phyloP scores from a whole-genome alignment of 2,888 invertebrate species.

The Pseudanteris insignis region DNA sequence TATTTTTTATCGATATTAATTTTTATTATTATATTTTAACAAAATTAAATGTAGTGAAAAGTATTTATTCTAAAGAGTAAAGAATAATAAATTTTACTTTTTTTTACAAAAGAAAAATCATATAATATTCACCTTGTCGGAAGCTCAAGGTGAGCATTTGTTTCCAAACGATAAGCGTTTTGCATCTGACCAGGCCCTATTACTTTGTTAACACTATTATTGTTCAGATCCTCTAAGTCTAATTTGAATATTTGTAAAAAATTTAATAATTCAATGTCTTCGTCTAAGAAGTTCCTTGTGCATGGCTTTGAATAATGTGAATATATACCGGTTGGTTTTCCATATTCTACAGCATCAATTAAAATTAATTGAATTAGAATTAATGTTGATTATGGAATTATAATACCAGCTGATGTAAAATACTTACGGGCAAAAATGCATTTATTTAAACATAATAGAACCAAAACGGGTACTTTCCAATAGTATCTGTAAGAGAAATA shows the following conservation, averaged over 20 bases:
- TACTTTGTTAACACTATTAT: conserved; percentile 75
- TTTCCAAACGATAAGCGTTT: conserved; percentile 81
- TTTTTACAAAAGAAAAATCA: too few species aligned
- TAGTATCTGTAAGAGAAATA: conserved; percentile 33
- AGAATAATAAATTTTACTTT: too few species aligned
- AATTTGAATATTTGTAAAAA: conserved; percentile 81
- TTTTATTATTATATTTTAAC: too few species aligned
- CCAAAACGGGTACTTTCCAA: not conserved
- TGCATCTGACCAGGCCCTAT: conserved; percentile 81
- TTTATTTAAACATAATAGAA: conserved; percentile 1
- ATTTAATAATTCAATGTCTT: conserved; percentile 83
- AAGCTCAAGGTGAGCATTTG: conserved; percentile 77
- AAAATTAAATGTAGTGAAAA: too few species aligned
- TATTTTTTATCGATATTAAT: too few species aligned
- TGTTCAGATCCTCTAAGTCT: conserved; percentile 72
- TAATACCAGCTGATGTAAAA: not conserved
- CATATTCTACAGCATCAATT: conserved; percentile 14
- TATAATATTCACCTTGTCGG: conserved; percentile 78
- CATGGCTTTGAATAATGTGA: conserved; percentile 64
- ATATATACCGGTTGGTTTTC: conserved; percentile 1
- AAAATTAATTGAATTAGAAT: too few species aligned
- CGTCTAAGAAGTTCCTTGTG: conserved; percentile 72
- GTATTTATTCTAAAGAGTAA: too few species aligned
- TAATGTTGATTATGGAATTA: too few species aligned
- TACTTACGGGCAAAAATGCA: conserved; percentile 3